Evolutionary conservation across 2,797 vertebrate species (phyloP).

Genomic region (Dipus sagitta): DNA sequence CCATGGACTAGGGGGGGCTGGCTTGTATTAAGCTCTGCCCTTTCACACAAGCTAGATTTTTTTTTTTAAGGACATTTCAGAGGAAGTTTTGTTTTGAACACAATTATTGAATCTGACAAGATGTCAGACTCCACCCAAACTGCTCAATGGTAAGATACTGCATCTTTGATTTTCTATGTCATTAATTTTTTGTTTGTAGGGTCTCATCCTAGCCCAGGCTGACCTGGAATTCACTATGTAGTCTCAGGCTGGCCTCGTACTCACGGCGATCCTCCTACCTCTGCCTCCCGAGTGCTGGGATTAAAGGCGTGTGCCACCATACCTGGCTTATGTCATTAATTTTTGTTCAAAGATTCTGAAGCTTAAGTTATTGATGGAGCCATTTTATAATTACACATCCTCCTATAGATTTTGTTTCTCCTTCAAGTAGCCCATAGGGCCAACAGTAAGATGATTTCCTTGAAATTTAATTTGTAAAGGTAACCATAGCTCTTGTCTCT

Average conservation of each 20-base stretch:
- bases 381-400: background rate
- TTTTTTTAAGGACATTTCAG: slow-evolving; percentile 40
- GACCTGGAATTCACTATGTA: too few species aligned
- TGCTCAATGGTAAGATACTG: background rate
- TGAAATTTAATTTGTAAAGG: slow-evolving; percentile 42
- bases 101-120: background rate
- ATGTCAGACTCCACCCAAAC: background rate
- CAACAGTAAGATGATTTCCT: slow-evolving; percentile 16
- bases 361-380: background rate
- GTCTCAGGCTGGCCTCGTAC: too few species aligned
- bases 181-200: too few species aligned
- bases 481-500: slow-evolving; percentile 30
- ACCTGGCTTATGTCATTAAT: background rate
- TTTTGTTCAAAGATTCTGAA: slow-evolving; percentile 19
- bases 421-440: background rate
- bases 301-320: too few species aligned
- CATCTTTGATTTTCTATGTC: background rate
- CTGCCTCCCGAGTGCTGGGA: too few species aligned
- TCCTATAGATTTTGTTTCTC: slow-evolving; percentile 43
- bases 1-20: slow-evolving; percentile 25
- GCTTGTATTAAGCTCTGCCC: slow-evolving; percentile 51
- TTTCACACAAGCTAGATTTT: slow-evolving; percentile 39
- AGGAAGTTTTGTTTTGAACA: slow-evolving; percentile 37
- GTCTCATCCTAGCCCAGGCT: too few species aligned
- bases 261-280: too few species aligned